Evolutionary conservation across 2,888 invertebrate genomes (phyloP).

Genomic region (Pristionchus arcanus): DNA sequence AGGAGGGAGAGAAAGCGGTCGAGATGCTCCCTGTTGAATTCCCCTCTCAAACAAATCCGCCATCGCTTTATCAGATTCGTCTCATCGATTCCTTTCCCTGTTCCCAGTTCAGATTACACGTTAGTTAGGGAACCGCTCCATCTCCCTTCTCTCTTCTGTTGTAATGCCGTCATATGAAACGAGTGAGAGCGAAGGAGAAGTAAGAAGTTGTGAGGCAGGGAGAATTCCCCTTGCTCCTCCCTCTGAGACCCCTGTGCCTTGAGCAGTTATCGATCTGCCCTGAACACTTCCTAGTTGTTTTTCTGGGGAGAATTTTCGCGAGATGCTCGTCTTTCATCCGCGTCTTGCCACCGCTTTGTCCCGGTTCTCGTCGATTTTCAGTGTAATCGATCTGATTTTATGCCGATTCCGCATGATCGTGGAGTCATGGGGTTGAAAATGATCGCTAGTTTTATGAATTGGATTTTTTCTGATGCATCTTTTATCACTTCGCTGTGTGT

Average conservation of each 20-base stretch:
- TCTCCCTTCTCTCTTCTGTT: neutral
- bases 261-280: neutral
- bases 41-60: constrained; percentile 22
- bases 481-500: neutral
- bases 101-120: constrained; percentile 33
- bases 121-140: neutral
- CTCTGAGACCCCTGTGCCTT: neutral
- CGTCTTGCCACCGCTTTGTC: neutral
- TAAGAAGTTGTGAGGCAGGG: constrained; percentile 15
- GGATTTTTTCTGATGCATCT: too few relatives aligned
- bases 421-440: too few relatives aligned
- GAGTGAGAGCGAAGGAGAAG: constrained; percentile 27
- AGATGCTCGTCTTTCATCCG: neutral
- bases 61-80: neutral
- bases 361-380: neutral
- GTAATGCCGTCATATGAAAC: constrained; percentile 51
- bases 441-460: too few relatives aligned
- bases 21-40: neutral
- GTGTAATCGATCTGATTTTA: neutral
- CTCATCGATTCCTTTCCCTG: neutral
- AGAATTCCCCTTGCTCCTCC: constrained; percentile 7
- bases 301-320: neutral
- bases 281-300: constrained; percentile 17
- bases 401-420: neutral
- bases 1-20: neutral